Evolutionary conservation across 2,888 invertebrate species (phyloP).

Genomic region (Megaustenia siamemsis): DNA sequence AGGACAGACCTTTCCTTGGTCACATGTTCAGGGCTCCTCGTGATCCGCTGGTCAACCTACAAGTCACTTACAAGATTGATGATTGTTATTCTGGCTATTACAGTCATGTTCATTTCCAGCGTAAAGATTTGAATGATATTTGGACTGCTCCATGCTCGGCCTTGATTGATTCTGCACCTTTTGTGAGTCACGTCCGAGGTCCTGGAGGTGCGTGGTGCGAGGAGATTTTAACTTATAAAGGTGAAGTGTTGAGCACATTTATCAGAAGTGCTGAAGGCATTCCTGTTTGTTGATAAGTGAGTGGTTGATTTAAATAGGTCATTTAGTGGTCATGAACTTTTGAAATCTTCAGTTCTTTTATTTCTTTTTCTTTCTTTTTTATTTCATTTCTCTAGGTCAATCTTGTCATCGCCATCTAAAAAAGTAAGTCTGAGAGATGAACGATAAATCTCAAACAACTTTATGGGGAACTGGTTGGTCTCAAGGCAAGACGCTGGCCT

Average conservation of each 20-base stretch:
- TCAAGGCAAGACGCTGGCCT: too few species aligned
- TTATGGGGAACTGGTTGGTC: too few species aligned
- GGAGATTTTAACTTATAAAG: slow-evolving; percentile 21
- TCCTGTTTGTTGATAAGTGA: slow-evolving; percentile 14
- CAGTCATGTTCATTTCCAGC: neutral
- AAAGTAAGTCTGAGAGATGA: too few species aligned
- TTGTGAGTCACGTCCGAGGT: slow-evolving; percentile 32
- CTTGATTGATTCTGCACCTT: neutral
- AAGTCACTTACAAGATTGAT: slow-evolving; percentile 21
- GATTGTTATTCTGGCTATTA: slow-evolving; percentile 21
- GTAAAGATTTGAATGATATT: neutral
- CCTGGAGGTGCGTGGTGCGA: slow-evolving; percentile 38
- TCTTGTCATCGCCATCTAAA: too few species aligned
- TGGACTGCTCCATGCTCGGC: slow-evolving; percentile 13
- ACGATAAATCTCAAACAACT: too few species aligned
- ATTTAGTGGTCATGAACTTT: too few species aligned
- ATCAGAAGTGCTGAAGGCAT: slow-evolving; percentile 2
- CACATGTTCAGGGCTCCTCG: slow-evolving; percentile 9
- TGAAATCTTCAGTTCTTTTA: too few species aligned
- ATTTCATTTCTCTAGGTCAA: too few species aligned
- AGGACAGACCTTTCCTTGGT: slow-evolving; percentile 9
- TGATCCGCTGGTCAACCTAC: neutral
- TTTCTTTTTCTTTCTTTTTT: too few species aligned
- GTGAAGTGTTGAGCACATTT: neutral
- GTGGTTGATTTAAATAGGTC: too few species aligned